A percentile compares a stretch with the other conserved stretches of the same genome.
These are phyloP conservation scores for Henicopernis longicauda DNA, from an alignment of 2,113 vertebrate genomes.

Conservation along the genomic window DNA sequence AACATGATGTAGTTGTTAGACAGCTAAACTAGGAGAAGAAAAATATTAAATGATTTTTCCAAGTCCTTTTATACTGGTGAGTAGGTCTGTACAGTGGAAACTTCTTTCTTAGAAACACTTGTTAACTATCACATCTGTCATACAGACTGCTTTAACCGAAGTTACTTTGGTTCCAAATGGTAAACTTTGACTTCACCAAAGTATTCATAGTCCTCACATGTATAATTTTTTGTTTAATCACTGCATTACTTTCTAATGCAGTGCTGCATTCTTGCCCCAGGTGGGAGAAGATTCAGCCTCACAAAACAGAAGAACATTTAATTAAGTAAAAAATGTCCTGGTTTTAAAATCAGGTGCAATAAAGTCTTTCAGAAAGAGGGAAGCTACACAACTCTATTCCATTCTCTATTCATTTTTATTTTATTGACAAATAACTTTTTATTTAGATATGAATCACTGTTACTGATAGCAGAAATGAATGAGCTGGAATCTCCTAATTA, in stretches of 20 bases:
- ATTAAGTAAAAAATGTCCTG: rapidly evolving
- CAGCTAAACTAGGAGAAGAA: neutral
- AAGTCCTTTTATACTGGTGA: neutral
- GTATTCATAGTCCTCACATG: neutral
- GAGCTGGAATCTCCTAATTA: neutral
- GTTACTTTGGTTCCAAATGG: neutral
- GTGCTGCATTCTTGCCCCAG: neutral
- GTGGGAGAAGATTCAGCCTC: neutral
- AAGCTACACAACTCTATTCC: neutral
- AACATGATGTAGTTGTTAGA: neutral
- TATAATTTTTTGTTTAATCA: neutral
- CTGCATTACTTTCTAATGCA: neutral
- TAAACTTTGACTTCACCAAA: neutral
- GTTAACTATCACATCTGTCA: neutral
- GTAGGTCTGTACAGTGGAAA: neutral
- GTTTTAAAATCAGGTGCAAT: neutral
- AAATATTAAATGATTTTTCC: neutral
- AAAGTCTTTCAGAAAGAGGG: neutral
- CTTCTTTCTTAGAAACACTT: neutral
- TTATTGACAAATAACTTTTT: neutral
- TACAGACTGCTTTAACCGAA: neutral
- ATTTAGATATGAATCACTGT: neutral
- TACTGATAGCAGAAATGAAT: neutral
- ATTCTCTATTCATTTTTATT: neutral
- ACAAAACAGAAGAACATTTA: neutral